phyloP scores from a whole-genome alignment of 2,888 invertebrate species.

The Polymixis lichenea region DNA sequence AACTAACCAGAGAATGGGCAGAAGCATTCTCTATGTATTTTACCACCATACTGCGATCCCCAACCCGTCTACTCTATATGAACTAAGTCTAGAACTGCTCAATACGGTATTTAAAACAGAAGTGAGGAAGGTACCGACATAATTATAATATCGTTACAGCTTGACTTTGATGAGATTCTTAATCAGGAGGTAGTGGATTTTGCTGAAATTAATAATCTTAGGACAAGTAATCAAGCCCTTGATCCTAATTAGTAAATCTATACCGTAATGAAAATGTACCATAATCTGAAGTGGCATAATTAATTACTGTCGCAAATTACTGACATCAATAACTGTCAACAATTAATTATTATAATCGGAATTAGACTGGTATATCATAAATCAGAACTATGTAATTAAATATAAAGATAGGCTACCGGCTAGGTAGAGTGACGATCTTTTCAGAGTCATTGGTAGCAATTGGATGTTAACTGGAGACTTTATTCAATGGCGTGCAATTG shows the following conservation, averaged over 20 bases:
- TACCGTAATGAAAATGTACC: constrained; percentile 15
- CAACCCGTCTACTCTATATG: no score
- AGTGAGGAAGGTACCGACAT: no score
- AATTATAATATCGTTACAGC: background rate
- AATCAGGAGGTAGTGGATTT: background rate
- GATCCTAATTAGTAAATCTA: constrained; percentile 4
- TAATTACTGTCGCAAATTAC: constrained; percentile 2
- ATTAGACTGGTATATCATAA: no score
- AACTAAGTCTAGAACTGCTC: background rate
- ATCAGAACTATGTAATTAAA: no score
- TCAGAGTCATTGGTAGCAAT: no score
- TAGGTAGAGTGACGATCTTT: no score
- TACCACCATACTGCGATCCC: no score
- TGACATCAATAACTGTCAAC: constrained; percentile 12
- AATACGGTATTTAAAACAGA: background rate
- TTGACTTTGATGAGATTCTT: background rate
- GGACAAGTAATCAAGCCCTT: constrained; percentile 6
- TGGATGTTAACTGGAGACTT: no score
- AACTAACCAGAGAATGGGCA: no score
- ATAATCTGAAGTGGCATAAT: constrained; percentile 21
- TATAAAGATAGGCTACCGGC: no score
- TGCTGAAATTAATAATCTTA: background rate
- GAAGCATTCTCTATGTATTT: no score
- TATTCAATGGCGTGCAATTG: no score
- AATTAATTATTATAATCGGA: background rate